phyloP scores from a whole-genome alignment of 1,140 invertebrate species.

The Aradophagus sp. region DNA sequence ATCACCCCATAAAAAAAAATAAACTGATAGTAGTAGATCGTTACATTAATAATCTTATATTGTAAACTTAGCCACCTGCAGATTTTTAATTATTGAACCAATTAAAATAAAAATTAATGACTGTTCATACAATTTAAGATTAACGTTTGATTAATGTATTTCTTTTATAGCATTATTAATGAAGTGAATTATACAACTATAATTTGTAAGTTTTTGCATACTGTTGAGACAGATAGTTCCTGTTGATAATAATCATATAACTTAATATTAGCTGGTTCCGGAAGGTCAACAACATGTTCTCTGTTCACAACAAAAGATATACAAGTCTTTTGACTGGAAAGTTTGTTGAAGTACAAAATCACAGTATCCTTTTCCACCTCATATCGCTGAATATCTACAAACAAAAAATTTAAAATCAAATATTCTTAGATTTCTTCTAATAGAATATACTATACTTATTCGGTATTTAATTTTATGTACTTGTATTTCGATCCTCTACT shows the following conservation, averaged over 20 bases:
- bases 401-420: too few relatives aligned
- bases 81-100: too few relatives aligned
- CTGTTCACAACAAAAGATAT: conserved; percentile 73
- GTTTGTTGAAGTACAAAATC: conserved; percentile 74
- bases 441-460: too few relatives aligned
- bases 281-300: conserved; percentile 68
- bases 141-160: too few relatives aligned
- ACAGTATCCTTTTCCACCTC: conserved; percentile 74
- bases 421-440: too few relatives aligned
- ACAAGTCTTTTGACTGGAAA: conserved; percentile 72
- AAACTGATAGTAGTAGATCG: too few relatives aligned
- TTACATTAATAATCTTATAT: too few relatives aligned
- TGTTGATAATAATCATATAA: conserved; percentile 84
- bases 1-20: too few relatives aligned
- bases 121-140: neutral
- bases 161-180: too few relatives aligned
- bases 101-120: neutral
- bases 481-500: conserved; percentile 68
- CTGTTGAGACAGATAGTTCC: conserved; percentile 68
- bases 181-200: too few relatives aligned
- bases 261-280: conserved; percentile 78
- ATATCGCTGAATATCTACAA: conserved; percentile 75
- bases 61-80: too few relatives aligned
- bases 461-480: conserved; percentile 67
- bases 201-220: conserved; percentile 41